Base-by-base conservation (phyloP, 1,140 invertebrate species). In the Scaptomyza pallida region DNA sequence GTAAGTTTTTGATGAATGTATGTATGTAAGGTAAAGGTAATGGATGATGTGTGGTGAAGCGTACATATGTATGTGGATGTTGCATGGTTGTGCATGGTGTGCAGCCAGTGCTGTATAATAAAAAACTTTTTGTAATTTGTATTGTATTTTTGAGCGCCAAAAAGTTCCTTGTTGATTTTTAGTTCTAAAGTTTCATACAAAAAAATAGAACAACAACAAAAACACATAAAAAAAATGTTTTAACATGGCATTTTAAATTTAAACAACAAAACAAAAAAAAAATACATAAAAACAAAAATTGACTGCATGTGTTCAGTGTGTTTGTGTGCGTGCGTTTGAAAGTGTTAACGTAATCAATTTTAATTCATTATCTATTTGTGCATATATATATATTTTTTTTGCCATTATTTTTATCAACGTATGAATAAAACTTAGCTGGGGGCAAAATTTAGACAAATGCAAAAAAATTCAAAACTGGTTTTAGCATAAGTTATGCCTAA, bases 161-260 rank as follows among this genome's bases (percentile, higher is more conserved):
- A 86, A 88, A 88, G 82, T 88, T 88, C 82, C 82, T 88, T 88
- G 79, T 89, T 88, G 77, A 86, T 88, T 85, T 88, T 86, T 81
- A 86, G 78, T 89, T 89, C 71, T 89, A 83, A 77, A 59, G 65
- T 75, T 88, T 68, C 71, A 78, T 59, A 72, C 71, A 78, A 54
- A 72, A 67, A 30, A 74, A 57, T 59, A 61, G 21, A 72, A 81
- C 35, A 69, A 75, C 52, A 51, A 63, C 60, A 51, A 63, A 72
- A 43, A 74, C 30, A 57, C 37, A 43, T 35, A 41, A 2, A 21
- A 21, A 78, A 89, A 89, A 89, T 80, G 73, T 86, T 86, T 86
- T 86, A 82, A 85, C 72, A 89, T 47, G 73, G 72, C 83, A 86
- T 88, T 88, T 88, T 88, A 88, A 81, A 81, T 81, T 73, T 45